These are phyloP conservation scores for Sycophaga agraensis DNA, from an alignment of 1,140 invertebrate genomes.

Conservation along the genomic window DNA sequence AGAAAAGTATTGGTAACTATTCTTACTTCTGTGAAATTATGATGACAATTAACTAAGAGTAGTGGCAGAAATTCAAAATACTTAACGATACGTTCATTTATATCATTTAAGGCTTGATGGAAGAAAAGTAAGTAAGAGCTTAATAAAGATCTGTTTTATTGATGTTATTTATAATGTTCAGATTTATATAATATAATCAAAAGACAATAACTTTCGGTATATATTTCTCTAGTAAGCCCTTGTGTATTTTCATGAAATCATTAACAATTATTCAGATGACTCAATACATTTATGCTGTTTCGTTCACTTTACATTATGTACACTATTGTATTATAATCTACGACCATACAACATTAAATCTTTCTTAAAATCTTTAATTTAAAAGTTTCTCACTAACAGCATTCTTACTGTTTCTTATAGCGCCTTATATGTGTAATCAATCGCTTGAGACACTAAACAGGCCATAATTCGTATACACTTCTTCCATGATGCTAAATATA, in stretches of 20 bases:
- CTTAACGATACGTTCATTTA: not conserved
- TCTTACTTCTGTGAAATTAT: not conserved
- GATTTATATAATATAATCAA: not conserved
- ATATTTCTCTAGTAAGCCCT: constrained; percentile 41
- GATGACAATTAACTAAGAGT: not conserved
- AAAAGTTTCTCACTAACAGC: not conserved
- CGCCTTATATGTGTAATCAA: constrained; percentile 7
- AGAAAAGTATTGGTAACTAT: too few relatives aligned
- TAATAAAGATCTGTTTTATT: constrained; percentile 36
- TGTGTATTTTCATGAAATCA: constrained; percentile 42
- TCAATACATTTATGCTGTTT: constrained; percentile 50
- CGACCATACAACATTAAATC: constrained; percentile 32
- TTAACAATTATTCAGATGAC: constrained; percentile 45
- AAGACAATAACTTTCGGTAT: constrained; percentile 1
- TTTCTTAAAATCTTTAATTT: constrained; percentile 15
- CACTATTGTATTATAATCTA: constrained; percentile 43
- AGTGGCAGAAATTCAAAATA: not conserved
- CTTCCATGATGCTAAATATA: not conserved
- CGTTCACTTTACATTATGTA: constrained; percentile 53
- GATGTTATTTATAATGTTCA: not conserved
- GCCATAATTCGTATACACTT: constrained; percentile 5
- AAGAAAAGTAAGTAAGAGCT: constrained; percentile 38
- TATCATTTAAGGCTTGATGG: constrained; percentile 29
- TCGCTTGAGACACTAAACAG: constrained; percentile 5
- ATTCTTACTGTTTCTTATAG: constrained; percentile 1